Evolutionary conservation across 1,140 invertebrate genomes (phyloP).

Genomic region (Pseudomyrmex gracilis): DNA sequence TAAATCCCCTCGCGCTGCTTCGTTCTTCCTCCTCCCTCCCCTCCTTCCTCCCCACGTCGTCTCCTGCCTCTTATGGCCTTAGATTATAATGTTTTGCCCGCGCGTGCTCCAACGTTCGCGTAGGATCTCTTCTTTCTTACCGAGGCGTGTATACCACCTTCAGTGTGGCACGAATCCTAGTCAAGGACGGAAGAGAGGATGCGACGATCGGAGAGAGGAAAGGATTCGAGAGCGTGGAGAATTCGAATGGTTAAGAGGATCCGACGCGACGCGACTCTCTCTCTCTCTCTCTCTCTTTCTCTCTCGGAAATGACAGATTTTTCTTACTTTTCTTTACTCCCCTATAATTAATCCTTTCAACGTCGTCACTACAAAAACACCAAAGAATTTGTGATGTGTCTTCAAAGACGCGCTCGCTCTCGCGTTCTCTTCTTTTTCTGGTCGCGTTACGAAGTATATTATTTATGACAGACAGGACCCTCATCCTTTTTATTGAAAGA

Average conservation of each 20-base stretch:
- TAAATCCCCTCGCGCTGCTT: slow-evolving; percentile 77
- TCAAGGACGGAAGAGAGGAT: slow-evolving; percentile 21
- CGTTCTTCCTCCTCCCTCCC: background rate
- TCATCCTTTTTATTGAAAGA: background rate
- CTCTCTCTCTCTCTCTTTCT: too few species aligned
- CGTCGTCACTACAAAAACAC: slow-evolving; percentile 10
- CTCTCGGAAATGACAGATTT: slow-evolving; percentile 45
- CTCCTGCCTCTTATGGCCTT: slow-evolving; percentile 64
- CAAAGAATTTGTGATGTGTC: background rate
- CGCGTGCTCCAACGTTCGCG: slow-evolving; percentile 71
- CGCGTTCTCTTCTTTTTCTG: background rate
- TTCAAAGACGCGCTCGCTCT: background rate
- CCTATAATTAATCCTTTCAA: slow-evolving; percentile 14
- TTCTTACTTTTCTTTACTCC: background rate
- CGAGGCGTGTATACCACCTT: background rate
- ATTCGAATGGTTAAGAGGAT: slow-evolving; percentile 47
- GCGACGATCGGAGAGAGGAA: slow-evolving; percentile 16
- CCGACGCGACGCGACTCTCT: background rate
- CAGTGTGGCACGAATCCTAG: slow-evolving; percentile 33
- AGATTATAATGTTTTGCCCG: slow-evolving; percentile 83
- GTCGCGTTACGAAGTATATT: background rate
- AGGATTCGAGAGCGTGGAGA: slow-evolving; percentile 56
- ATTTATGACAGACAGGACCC: background rate
- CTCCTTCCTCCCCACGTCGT: slow-evolving; percentile 15
- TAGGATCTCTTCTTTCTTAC: slow-evolving; percentile 35